Evolutionary conservation across 2,113 vertebrate genomes (phyloP).

Genomic region (Acanthisitta chloris): DNA sequence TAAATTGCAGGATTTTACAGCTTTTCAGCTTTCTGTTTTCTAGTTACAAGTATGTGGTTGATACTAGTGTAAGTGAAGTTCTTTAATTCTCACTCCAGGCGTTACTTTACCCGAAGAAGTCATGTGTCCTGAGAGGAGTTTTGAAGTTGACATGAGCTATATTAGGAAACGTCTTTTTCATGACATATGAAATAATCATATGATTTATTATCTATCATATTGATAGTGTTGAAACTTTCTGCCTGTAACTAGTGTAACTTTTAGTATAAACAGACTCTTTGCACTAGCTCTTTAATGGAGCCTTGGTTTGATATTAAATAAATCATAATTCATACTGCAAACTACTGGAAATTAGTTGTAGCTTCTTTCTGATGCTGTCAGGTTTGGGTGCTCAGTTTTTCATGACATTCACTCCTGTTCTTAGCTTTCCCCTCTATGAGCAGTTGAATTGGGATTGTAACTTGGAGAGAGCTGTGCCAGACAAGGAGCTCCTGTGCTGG

Average conservation of each 20-base stretch:
- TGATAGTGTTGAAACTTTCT: not conserved
- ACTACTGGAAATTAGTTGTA: not conserved
- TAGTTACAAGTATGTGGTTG: not conserved
- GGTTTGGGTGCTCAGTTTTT: not conserved
- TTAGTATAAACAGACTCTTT: not conserved
- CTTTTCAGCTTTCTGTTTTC: not conserved
- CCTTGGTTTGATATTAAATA: not conserved
- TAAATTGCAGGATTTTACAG: not conserved
- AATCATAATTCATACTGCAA: not conserved
- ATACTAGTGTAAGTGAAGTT: not conserved
- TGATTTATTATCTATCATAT: not conserved
- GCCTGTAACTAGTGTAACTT: not conserved
- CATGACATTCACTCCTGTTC: not conserved
- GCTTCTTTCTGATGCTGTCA: not conserved
- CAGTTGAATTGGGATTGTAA: not conserved
- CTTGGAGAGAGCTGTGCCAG: not conserved
- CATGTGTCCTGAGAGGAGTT: not conserved
- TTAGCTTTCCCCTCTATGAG: not conserved
- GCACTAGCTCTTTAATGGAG: not conserved
- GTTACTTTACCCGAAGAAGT: not conserved
- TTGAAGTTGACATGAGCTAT: not conserved
- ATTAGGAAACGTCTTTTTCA: not conserved
- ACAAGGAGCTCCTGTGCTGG: not conserved
- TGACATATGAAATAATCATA: not conserved
- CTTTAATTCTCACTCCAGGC: not conserved